Conservation (phyloP, 2,113 vertebrate species). For the Scomber scombrus region DNA sequence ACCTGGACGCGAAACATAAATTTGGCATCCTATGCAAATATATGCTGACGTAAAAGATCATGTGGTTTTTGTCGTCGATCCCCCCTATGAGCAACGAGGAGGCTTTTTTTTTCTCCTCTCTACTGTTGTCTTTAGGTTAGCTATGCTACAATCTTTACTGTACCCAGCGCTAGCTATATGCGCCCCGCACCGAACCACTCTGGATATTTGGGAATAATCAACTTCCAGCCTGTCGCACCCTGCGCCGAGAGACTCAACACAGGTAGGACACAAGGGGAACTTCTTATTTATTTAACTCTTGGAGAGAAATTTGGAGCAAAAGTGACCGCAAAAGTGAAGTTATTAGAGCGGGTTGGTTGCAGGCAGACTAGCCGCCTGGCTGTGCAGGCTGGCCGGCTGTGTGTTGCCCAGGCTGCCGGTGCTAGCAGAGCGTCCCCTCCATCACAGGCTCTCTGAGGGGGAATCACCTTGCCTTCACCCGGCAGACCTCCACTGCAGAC, state of each 20-base stretch:
- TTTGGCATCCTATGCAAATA: conserved; percentile 95
- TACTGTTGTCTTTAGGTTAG: conserved; percentile 83
- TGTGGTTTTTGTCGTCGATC: conserved; percentile 94
- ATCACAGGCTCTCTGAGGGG: conserved; percentile 54
- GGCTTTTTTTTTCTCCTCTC: conserved; percentile 69
- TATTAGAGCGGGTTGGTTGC: conserved; percentile 57
- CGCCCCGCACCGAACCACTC: conserved; percentile 69
- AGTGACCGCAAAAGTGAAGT: conserved; percentile 75
- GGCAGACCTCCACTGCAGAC: conserved; percentile 29
- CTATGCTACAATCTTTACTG: conserved; percentile 81
- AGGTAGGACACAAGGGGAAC: conserved; percentile 73
- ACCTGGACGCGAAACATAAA: conserved; percentile 84
- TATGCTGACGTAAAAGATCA: conserved; percentile 95
- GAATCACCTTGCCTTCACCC: conserved; percentile 49
- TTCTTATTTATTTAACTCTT: conserved; percentile 53
- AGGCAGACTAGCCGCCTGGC: conserved; percentile 63
- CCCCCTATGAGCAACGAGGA: conserved; percentile 89
- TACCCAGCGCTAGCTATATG: conserved; percentile 74
- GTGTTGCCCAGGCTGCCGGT: conserved; percentile 40
- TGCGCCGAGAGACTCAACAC: conserved; percentile 26
- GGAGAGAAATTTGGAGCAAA: conserved; percentile 19
- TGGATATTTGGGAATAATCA: conserved; percentile 69
- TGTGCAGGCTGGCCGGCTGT: conserved; percentile 5
- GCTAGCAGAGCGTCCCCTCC: conserved; percentile 59
- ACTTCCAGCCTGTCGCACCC: conserved; percentile 52